Evolutionary conservation across 2,113 vertebrate species (phyloP).

Genomic region (Myodes glareolus): DNA sequence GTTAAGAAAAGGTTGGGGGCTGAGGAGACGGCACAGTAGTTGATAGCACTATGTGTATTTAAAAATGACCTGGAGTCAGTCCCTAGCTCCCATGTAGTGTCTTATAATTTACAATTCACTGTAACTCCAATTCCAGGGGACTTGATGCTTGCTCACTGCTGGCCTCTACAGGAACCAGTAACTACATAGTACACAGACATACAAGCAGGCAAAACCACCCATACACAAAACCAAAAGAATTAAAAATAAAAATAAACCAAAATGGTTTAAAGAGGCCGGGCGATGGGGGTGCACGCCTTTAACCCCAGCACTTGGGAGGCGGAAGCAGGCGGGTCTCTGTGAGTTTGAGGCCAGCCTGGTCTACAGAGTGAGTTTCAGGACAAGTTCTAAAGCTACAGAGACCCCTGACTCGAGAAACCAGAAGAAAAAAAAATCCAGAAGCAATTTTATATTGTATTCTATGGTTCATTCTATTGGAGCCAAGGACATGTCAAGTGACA

Average conservation of each 20-base stretch:
- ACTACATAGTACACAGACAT: not conserved
- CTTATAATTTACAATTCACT: not conserved
- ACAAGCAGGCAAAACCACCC: not conserved
- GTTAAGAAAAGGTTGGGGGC: not conserved
- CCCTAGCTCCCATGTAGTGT: not conserved
- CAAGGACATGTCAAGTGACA: not conserved
- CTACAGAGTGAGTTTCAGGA: too few species aligned
- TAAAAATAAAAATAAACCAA: not conserved
- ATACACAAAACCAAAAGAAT: not conserved
- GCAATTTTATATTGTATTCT: not conserved
- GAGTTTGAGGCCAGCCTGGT: too few species aligned
- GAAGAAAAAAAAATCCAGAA: slow-evolving; percentile 7
- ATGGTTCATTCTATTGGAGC: not conserved
- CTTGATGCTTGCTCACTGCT: not conserved
- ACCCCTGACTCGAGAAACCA: too few species aligned
- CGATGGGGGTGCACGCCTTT: too few species aligned
- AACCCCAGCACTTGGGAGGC: too few species aligned
- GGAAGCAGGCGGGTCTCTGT: too few species aligned
- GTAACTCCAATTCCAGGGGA: not conserved
- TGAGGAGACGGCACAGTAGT: not conserved
- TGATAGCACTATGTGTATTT: not conserved
- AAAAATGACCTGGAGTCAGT: not conserved
- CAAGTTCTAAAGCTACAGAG: too few species aligned
- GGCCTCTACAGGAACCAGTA: not conserved
- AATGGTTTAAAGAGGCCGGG: not conserved